Percentiles rank a stretch among this genome's conserved stretches.
phyloP scores from a whole-genome alignment of 1,140 invertebrate species.

The Rhizoglyphus robini region DNA sequence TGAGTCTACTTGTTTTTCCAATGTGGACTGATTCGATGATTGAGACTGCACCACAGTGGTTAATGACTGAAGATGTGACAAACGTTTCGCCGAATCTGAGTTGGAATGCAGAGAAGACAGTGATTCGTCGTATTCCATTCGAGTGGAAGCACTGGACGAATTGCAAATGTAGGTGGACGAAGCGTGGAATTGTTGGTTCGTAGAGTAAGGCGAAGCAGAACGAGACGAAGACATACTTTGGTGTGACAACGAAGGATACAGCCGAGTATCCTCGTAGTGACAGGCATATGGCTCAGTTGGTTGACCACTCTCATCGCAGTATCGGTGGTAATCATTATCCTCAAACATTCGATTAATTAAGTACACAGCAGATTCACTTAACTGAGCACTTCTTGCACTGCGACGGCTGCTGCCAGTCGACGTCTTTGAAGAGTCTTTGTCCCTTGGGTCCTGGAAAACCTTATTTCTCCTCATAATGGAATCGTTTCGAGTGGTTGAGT shows the following conservation, averaged over 20 bases:
- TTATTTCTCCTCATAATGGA: neutral
- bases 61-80: neutral
- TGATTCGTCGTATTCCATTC: slow-evolving; percentile 9
- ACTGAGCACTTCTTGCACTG: neutral
- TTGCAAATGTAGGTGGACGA: neutral
- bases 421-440: neutral
- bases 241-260: neutral
- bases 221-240: neutral
- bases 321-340: neutral
- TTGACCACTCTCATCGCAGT: neutral
- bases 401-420: neutral
- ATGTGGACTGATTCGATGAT: neutral
- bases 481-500: neutral
- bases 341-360: slow-evolving; percentile 20
- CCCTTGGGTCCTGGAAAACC: neutral
- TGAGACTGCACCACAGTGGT: neutral
- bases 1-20: slow-evolving; percentile 1
- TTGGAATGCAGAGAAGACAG: neutral
- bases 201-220: neutral
- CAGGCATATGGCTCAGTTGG: neutral
- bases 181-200: neutral
- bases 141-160: neutral
- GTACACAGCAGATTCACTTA: slow-evolving; percentile 19
- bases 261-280: neutral
- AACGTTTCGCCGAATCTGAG: neutral